Percentiles rank a stretch among this genome's conserved stretches.
These are phyloP conservation scores for Berghia stephanieae DNA, from an alignment of 1,140 invertebrate genomes.

Conservation along the genomic window DNA sequence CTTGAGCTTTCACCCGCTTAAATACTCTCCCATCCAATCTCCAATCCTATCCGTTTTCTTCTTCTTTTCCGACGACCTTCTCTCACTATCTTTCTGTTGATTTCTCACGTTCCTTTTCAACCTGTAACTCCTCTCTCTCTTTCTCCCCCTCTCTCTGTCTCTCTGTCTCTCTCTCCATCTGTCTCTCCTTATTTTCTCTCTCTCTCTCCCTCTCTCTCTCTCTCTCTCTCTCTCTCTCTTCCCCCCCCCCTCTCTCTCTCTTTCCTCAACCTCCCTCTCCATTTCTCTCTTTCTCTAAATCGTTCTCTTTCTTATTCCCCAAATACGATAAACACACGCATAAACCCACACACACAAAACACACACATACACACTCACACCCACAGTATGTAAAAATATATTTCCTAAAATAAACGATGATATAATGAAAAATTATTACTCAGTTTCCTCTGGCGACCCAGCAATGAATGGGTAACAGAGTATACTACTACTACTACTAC, in stretches of 20 bases:
- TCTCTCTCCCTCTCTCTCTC: background rate
- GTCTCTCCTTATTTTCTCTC: background rate
- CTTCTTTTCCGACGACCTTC: background rate
- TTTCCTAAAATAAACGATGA: background rate
- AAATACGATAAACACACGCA: background rate
- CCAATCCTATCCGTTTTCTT: background rate
- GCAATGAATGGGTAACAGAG: conserved; percentile 28
- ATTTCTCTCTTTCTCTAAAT: background rate
- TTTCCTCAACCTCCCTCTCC: background rate
- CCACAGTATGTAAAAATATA: background rate
- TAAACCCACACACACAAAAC: background rate
- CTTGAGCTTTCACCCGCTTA: background rate
- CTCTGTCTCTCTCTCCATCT: background rate
- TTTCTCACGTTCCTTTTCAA: background rate
- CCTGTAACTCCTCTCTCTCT: background rate
- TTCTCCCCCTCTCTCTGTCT: background rate
- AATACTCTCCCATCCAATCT: background rate
- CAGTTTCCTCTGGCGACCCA: background rate
- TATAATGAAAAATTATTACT: background rate
- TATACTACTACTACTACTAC: conserved; percentile 37
- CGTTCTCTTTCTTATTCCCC: background rate
- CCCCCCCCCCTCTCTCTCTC: background rate
- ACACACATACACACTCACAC: background rate
- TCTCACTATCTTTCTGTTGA: background rate
- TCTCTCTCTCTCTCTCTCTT: background rate